Evolutionary conservation across 1,140 invertebrate species (phyloP).

Genomic region (Dinoponera quadriceps): DNA sequence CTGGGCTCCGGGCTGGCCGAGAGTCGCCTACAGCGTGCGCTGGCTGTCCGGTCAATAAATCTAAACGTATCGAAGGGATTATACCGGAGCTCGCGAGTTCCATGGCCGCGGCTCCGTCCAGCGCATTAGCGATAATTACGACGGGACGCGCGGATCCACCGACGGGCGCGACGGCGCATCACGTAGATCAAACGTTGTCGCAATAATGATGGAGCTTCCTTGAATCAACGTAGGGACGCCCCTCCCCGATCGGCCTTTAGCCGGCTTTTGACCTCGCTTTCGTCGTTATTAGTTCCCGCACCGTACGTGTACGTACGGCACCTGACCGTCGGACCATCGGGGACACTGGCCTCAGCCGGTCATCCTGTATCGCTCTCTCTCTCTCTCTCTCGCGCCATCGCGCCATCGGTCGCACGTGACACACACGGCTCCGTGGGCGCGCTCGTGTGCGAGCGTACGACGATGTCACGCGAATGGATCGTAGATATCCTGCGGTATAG

Average conservation of each 20-base stretch:
- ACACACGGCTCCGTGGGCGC: slow-evolving; percentile 13
- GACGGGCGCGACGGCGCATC: slow-evolving; percentile 54
- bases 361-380: background rate
- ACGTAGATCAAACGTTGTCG: slow-evolving; percentile 70
- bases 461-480: slow-evolving; percentile 70
- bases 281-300: slow-evolving; percentile 58
- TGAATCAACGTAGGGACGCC: slow-evolving; percentile 25
- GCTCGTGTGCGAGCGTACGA: slow-evolving; percentile 55
- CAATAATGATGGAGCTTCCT: slow-evolving; percentile 63
- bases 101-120: slow-evolving; percentile 37
- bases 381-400: slow-evolving; percentile 17
- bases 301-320: background rate
- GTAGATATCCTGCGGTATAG: slow-evolving; percentile 76
- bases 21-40: slow-evolving; percentile 18
- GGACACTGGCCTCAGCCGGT: slow-evolving; percentile 6
- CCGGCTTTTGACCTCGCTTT: slow-evolving; percentile 65
- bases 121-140: slow-evolving; percentile 64
- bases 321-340: slow-evolving; percentile 6
- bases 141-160: slow-evolving; percentile 28
- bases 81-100: slow-evolving; percentile 29
- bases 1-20: background rate
- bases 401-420: slow-evolving; percentile 66
- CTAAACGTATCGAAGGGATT: slow-evolving; percentile 61
- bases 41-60: slow-evolving; percentile 53
- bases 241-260: slow-evolving; percentile 55